phyloP scores from a whole-genome alignment of 2,888 invertebrate species.

The Thecophora atra region DNA sequence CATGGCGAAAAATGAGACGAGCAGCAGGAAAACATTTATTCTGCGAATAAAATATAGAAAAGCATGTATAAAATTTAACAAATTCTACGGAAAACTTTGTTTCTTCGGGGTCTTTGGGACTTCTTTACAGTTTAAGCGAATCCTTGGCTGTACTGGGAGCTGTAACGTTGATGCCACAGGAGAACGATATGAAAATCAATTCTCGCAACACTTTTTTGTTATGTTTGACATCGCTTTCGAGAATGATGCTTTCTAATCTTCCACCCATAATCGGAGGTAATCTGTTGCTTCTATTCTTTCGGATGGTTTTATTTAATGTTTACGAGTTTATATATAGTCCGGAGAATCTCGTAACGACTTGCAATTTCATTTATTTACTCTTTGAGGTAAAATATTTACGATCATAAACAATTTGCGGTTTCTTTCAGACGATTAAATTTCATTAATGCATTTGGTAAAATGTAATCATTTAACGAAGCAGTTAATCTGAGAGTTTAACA shows the following conservation, averaged over 20 bases:
- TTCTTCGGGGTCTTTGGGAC: background rate
- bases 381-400: background rate
- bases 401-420: background rate
- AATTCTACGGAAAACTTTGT: background rate
- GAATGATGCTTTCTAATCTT: background rate
- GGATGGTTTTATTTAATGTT: background rate
- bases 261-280: background rate
- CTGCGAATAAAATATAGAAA: background rate
- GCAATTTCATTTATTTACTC: background rate
- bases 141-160: conserved; percentile 14
- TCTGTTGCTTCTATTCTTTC: background rate
- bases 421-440: background rate
- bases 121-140: conserved; percentile 15
- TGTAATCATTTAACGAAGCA: background rate
- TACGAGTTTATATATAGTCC: background rate
- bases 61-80: background rate
- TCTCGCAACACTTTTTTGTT: conserved; percentile 6
- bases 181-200: background rate
- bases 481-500: background rate
- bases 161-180: conserved; percentile 7
- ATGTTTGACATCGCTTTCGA: background rate
- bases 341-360: background rate
- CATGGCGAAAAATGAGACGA: conserved; percentile 9
- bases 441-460: too few relatives aligned
- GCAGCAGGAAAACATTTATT: conserved; percentile 10